These are phyloP conservation scores for Vidua chalybeata DNA, from an alignment of 2,113 vertebrate species.

Conservation along the genomic window DNA sequence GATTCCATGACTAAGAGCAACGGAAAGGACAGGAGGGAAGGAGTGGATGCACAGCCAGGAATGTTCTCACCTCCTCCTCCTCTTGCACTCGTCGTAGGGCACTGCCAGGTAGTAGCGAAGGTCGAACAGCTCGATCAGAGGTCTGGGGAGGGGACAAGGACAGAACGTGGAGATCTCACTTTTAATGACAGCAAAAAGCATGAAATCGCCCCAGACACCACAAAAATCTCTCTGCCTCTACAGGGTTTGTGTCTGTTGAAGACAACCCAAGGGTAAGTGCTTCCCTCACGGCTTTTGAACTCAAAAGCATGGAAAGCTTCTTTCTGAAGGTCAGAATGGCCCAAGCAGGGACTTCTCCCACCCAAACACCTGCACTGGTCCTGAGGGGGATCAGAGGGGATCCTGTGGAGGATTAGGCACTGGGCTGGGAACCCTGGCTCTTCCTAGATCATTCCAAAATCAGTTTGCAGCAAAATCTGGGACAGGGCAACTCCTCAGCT, in stretches of 20 bases:
- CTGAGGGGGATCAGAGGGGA: not conserved
- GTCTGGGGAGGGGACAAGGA: slow-evolving; percentile 64
- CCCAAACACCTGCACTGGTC: not conserved
- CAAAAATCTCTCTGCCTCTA: not conserved
- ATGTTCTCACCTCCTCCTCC: slow-evolving; percentile 86
- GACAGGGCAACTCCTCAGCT: not conserved
- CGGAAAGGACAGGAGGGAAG: fast-evolving
- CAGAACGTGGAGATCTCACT: fast-evolving
- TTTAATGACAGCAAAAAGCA: not conserved
- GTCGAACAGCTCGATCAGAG: slow-evolving; percentile 87
- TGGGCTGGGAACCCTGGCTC: not conserved
- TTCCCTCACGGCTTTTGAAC: not conserved
- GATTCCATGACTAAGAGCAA: not conserved
- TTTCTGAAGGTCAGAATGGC: not conserved
- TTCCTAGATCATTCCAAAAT: not conserved
- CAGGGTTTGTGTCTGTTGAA: fast-evolving
- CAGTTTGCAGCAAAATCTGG: not conserved
- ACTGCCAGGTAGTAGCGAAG: slow-evolving; percentile 89
- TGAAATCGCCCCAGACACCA: not conserved
- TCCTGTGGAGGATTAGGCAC: not conserved
- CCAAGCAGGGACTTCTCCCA: not conserved
- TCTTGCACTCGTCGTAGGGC: slow-evolving; percentile 91
- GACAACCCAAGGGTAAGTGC: not conserved
- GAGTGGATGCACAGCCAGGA: fast-evolving
- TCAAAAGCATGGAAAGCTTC: fast-evolving